phyloP scores from a whole-genome alignment of 2,888 invertebrate species.

The Eupsilia transversa region DNA sequence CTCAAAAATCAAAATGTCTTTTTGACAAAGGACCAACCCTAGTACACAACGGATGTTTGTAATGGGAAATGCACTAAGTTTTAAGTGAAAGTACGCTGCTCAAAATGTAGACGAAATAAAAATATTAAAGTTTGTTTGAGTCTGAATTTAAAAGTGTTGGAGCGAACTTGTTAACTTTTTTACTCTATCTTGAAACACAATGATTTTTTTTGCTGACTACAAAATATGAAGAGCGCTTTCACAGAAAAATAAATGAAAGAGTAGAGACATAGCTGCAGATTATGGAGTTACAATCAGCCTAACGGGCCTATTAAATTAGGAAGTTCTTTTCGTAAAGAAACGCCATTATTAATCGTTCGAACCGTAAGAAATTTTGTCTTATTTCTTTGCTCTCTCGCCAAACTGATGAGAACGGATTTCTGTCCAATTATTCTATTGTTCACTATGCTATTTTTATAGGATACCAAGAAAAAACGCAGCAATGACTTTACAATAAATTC shows the following conservation, averaged over 20 bases:
- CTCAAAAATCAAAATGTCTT: neutral
- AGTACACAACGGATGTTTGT: neutral
- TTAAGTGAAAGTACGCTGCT: constrained; percentile 4
- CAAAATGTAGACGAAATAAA: constrained; percentile 18
- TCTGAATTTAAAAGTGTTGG: constrained; percentile 13
- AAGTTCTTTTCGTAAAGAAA: constrained; percentile 16
- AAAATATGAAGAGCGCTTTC: constrained; percentile 15
- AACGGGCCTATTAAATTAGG: neutral
- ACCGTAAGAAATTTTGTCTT: constrained; percentile 6
- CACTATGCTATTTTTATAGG: neutral
- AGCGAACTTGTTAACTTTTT: constrained; percentile 22
- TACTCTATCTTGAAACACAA: constrained; percentile 2
- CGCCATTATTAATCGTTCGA: constrained; percentile 10
- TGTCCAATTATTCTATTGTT: constrained; percentile 35
- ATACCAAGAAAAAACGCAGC: neutral
- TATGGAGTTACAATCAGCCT: constrained; percentile 19
- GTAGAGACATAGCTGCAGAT: neutral
- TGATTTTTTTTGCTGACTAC: neutral
- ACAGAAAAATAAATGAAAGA: constrained; percentile 6
- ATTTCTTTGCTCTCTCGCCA: constrained; percentile 18
- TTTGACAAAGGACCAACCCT: neutral
- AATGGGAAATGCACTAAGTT: constrained; percentile 22
- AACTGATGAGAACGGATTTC: constrained; percentile 17
- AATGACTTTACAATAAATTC: constrained; percentile 14
- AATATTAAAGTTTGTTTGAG: constrained; percentile 24